These are phyloP conservation scores for Danio albolineatus DNA, from an alignment of 2,797 vertebrate genomes.

Conservation along the genomic window DNA sequence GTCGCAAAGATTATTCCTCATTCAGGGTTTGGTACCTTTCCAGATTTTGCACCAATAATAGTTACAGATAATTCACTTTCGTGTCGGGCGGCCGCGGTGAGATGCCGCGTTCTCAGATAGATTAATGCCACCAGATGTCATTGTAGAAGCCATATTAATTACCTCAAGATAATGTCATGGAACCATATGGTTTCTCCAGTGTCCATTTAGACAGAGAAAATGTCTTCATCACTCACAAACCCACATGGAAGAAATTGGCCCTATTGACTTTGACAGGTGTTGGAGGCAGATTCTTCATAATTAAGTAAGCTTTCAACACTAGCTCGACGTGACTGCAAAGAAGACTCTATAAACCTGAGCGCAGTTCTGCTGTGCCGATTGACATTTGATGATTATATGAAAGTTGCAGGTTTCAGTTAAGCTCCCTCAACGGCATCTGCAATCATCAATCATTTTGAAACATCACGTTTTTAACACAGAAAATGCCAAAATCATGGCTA, in stretches of 20 bases:
- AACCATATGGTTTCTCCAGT: slow-evolving; percentile 84
- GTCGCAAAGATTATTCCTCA: slow-evolving; percentile 41
- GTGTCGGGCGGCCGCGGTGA: slow-evolving; percentile 66
- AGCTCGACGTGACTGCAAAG: slow-evolving; percentile 56
- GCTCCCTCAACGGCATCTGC: not conserved
- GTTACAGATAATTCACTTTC: slow-evolving; percentile 76
- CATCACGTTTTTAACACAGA: not conserved
- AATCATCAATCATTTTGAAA: not conserved
- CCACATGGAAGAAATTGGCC: slow-evolving; percentile 58
- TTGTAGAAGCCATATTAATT: slow-evolving; percentile 85
- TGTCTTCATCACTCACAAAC: slow-evolving; percentile 75
- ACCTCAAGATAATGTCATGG: slow-evolving; percentile 83
- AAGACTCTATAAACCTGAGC: slow-evolving; percentile 42
- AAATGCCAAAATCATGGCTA: not conserved
- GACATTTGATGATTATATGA: not conserved
- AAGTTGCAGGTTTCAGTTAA: not conserved
- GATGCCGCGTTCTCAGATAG: slow-evolving; percentile 77
- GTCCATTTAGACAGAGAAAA: slow-evolving; percentile 83
- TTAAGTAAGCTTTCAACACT: slow-evolving; percentile 61
- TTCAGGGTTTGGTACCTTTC: slow-evolving; percentile 42
- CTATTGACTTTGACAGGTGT: slow-evolving; percentile 63
- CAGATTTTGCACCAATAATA: slow-evolving; percentile 62
- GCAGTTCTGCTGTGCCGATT: not conserved
- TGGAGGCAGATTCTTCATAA: slow-evolving; percentile 64
- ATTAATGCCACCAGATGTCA: slow-evolving; percentile 86